These are phyloP conservation scores for Hemistola chrysoprasaria DNA, from an alignment of 2,888 invertebrate species.

Conservation along the genomic window DNA sequence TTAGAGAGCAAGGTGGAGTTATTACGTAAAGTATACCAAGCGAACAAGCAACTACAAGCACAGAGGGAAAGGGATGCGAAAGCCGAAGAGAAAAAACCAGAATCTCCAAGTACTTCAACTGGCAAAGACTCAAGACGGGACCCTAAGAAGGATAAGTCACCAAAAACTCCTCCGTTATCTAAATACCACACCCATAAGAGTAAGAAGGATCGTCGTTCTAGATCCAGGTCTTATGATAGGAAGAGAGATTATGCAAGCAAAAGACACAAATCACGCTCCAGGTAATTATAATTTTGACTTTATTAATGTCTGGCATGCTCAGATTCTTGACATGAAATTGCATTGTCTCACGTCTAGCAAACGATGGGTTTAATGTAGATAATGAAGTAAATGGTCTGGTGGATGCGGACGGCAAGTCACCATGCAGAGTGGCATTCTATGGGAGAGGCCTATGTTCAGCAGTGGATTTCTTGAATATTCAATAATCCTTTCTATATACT, in stretches of 20 bases:
- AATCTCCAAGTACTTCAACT: slow-evolving; percentile 70
- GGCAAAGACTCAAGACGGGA: slow-evolving; percentile 72
- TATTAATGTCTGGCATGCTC: too few species aligned
- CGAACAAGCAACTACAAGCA: slow-evolving; percentile 68
- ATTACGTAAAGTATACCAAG: slow-evolving; percentile 68
- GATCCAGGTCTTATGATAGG: slow-evolving; percentile 75
- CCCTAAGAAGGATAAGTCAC: slow-evolving; percentile 71
- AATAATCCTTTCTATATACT: too few species aligned
- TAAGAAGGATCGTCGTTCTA: slow-evolving; percentile 69
- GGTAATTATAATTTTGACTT: too few species aligned
- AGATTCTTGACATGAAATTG: too few species aligned
- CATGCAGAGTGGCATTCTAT: too few species aligned
- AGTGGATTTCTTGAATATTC: too few species aligned
- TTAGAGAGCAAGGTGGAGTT: slow-evolving; percentile 68
- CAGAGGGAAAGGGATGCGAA: slow-evolving; percentile 66
- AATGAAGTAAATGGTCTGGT: too few species aligned
- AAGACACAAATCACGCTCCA: slow-evolving; percentile 71
- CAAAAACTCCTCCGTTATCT: slow-evolving; percentile 75
- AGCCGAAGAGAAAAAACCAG: slow-evolving; percentile 65
- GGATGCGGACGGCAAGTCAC: too few species aligned
- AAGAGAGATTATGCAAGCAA: slow-evolving; percentile 73
- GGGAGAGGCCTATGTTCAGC: too few species aligned
- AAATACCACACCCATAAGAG: slow-evolving; percentile 74
- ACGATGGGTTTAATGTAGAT: too few species aligned
- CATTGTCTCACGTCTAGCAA: too few species aligned